A percentile compares a stretch with the other conserved stretches of the same genome.
Evolutionary conservation across 1,140 invertebrate species (phyloP).

Genomic region (Apis mellifera): Amel_HAv3.1 CM009940.2:9314001-9314500

Average conservation of each 20-base stretch:
- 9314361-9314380: not conserved
- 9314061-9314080: not conserved
- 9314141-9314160: not conserved
- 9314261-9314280: not conserved
- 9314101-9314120: constrained; percentile 40
- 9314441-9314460: too few relatives aligned
- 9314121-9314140: constrained; percentile 27
- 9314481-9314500: too few relatives aligned
- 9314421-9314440: too few relatives aligned
- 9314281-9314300: not conserved
- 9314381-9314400: too few relatives aligned
- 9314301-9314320: not conserved
- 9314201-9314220: constrained; percentile 19
- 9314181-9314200: constrained; percentile 8
- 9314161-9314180: not conserved
- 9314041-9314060: too few relatives aligned
- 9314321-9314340: not conserved
- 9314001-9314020: too few relatives aligned
- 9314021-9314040: too few relatives aligned
- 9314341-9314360: not conserved
- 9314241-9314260: too few relatives aligned
- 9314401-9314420: too few relatives aligned
- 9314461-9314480: too few relatives aligned
- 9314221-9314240: constrained; percentile 14
- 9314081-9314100: constrained; percentile 37